Base-by-base conservation (phyloP, 2,888 invertebrate genomes). In the Villa cingulata region DNA sequence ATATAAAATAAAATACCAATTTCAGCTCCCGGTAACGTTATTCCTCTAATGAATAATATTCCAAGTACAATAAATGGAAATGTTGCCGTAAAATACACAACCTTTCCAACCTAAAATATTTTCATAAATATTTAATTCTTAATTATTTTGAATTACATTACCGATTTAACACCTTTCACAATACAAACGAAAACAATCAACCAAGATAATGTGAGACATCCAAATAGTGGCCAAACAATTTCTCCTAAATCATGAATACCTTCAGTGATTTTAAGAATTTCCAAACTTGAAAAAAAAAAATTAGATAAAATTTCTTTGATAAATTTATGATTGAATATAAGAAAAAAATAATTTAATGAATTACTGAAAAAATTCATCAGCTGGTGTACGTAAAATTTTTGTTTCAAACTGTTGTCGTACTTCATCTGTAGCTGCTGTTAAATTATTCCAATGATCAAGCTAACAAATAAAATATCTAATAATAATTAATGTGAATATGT, bases 321-420 rank as follows among this genome's bases (percentile, higher is more conserved):
- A 40, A 40, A 20, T 34, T 36, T 16, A 16, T 16, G 16, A 16
- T 12, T 16, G 16, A 16, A n/a, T 16, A 19, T n/a, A 23, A 14
- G 14, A 41, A 41, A 29, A 44, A 36, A 29, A n/a, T n/a, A 17
- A 12, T 27, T 45, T 23, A 40, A 1, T 18, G 60, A 63, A n/a
- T 78, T 72, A 87, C 87, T 85, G 82, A 62, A 85, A 88, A 66
- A 86, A 88, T 65, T 87, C 86, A 62, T 87, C 86, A 10, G 86
- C 81, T 1, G 86, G 82, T 2, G 86, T 84, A 12, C 52, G 53
- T 23, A 60, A 58, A 6, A 54, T 14, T 20, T 42, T 32, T 32
- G 9, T 12, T 12, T 32, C 29, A 32, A 32, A 32, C 12, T 12
- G 3, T 32, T 12, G 12, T 3, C 12, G 9, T 12, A 12, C 12